phyloP scores from a whole-genome alignment of 2,888 invertebrate genomes.

The Ornithoptera alexandrae region DNA sequence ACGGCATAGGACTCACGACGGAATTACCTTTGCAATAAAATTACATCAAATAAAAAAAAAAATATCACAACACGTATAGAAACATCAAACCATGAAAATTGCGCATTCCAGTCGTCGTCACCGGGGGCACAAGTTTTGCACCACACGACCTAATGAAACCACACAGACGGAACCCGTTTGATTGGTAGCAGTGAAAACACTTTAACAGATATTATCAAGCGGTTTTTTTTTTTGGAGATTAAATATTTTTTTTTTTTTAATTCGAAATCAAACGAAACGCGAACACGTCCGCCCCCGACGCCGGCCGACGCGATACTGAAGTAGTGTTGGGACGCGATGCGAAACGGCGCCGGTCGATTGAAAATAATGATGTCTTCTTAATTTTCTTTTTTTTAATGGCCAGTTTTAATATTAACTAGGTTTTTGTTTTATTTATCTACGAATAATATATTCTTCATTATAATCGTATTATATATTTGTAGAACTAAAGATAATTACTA shows the following conservation, averaged over 20 bases:
- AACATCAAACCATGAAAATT: constrained; percentile 35
- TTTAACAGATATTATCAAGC: too few species aligned
- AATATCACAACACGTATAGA: constrained; percentile 1
- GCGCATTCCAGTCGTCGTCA: constrained; percentile 35
- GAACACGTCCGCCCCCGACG: constrained; percentile 27
- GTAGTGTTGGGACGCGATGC: constrained; percentile 29
- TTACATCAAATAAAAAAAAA: background rate
- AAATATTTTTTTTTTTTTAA: background rate
- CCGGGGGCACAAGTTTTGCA: constrained; percentile 12
- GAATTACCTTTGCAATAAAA: constrained; percentile 4
- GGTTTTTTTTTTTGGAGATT: background rate
- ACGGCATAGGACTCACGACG: background rate
- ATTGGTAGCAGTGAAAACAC: too few species aligned
- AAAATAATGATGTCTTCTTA: background rate
- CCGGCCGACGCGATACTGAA: constrained; percentile 31
- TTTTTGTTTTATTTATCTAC: too few species aligned
- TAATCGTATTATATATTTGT: too few species aligned
- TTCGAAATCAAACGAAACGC: background rate
- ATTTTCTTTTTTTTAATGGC: too few species aligned
- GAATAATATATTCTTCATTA: too few species aligned
- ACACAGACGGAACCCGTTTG: too few species aligned
- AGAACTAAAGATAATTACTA: too few species aligned
- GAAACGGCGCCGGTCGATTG: background rate
- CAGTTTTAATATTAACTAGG: too few species aligned
- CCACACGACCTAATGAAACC: too few species aligned